Base-by-base conservation (phyloP, 1,140 invertebrate genomes). In the Heterodera carotae region DNA sequence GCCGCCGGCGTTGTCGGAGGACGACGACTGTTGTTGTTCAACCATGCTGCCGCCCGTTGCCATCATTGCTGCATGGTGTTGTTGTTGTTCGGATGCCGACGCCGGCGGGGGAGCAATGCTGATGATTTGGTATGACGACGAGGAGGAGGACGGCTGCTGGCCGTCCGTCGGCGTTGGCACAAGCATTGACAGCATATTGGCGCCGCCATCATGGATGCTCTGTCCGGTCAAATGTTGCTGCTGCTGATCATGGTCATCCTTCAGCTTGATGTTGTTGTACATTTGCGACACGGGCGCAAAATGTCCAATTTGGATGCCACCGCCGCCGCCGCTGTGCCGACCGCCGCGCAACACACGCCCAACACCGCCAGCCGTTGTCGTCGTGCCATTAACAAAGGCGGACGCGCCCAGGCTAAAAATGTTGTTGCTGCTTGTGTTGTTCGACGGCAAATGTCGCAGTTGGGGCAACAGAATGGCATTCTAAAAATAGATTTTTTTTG, bases 21-120 rank as follows among this genome's bases (percentile, higher is more conserved):
- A n/a, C n/a, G n/a, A n/a, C n/a, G n/a, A n/a, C n/a, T n/a, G n/a
- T n/a, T n/a, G n/a, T n/a, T n/a, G n/a, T n/a, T n/a, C n/a, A n/a
- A n/a, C n/a, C n/a, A n/a, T n/a, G n/a, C n/a, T n/a, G n/a, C n/a
- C n/a, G n/a, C n/a, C n/a, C n/a, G n/a, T n/a, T n/a, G n/a, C n/a
- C n/a, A n/a, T n/a, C n/a, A n/a, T n/a, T n/a, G n/a, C n/a, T n/a
- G n/a, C n/a, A n/a, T n/a, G n/a, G n/a, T n/a, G 69, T 48, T 71
- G 69, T 12, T 71, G 69, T 71, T 71, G 69, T 22, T 71, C 48
- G 33, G 43, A 34, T 66, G 7, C 33, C 29, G 15, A 8, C 33
- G 62, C 39, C 39, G 39, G 36, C 68, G 33, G 69, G n/a, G n/a
- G n/a, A n/a, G n/a, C n/a, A 71, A 71, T 27, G 69, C 31, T 71